These are phyloP conservation scores for Orycteropus afer DNA, from an alignment of 2,113 vertebrate genomes.

Conservation along the genomic window DNA sequence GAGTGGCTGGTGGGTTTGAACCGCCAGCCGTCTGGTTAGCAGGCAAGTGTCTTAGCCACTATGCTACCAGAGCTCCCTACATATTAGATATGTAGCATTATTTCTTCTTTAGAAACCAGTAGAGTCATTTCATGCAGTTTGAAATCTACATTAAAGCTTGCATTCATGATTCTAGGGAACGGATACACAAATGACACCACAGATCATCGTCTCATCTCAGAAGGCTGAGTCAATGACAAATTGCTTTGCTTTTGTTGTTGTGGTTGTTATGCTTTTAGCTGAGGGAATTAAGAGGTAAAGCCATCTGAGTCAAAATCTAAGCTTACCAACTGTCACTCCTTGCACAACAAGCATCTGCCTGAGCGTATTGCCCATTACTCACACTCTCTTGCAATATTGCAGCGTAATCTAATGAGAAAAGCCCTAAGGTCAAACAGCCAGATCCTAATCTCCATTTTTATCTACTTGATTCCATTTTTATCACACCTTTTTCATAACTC, in stretches of 20 bases:
- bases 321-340: background rate
- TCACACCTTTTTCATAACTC: background rate
- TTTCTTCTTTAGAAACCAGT: conserved; percentile 54
- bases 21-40: too few relatives aligned
- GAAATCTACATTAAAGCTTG: background rate
- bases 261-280: background rate
- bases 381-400: background rate
- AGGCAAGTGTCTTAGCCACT: too few relatives aligned
- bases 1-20: too few relatives aligned
- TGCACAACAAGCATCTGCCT: background rate
- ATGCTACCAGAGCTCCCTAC: too few relatives aligned
- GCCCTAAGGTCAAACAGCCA: background rate
- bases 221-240: conserved; percentile 12
- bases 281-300: conserved; percentile 44
- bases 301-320: background rate
- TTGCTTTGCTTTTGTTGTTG: background rate
- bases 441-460: background rate
- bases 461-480: background rate
- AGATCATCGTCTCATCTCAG: background rate
- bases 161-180: conserved; percentile 26
- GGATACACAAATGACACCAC: conserved; percentile 40
- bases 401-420: background rate
- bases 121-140: conserved; percentile 17
- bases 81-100: conserved; percentile 72
- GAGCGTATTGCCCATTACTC: background rate